Conservation (phyloP, 2,113 vertebrate species). For the Chaetodon auriga region DNA sequence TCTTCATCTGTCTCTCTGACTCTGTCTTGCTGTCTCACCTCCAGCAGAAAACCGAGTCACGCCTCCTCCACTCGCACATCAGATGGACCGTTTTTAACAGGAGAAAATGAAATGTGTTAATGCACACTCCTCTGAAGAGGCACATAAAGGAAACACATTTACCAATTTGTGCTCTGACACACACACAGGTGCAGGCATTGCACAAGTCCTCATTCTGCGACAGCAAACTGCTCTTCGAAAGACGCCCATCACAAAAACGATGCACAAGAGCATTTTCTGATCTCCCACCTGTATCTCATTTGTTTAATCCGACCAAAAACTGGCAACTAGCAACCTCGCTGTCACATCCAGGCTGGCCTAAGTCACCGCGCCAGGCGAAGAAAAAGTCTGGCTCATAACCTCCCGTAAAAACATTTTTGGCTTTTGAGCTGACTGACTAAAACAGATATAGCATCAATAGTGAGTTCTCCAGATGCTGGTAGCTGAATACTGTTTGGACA, state of each 20-base stretch:
- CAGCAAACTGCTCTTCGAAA: too few relatives aligned
- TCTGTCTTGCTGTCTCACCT: conserved; percentile 16
- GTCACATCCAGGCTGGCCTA: neutral
- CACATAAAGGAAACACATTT: neutral
- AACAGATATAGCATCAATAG: too few relatives aligned
- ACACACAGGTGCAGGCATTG: neutral
- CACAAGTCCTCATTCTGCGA: too few relatives aligned
- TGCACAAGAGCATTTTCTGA: too few relatives aligned
- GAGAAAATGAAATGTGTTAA: neutral
- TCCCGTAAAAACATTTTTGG: too few relatives aligned
- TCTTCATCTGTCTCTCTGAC: conserved; percentile 32
- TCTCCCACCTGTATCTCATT: neutral
- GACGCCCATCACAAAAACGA: too few relatives aligned
- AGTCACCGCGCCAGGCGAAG: neutral
- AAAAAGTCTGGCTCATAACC: too few relatives aligned
- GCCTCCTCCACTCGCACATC: conserved; percentile 8
- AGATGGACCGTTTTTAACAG: neutral
- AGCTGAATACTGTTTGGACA: too few relatives aligned
- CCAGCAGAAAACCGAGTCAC: neutral
- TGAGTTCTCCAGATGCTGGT: too few relatives aligned
- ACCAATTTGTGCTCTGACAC: neutral
- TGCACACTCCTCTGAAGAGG: neutral
- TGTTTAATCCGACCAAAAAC: neutral
- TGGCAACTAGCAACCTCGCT: neutral
- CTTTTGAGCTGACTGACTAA: too few relatives aligned